Conservation (phyloP, 2,113 vertebrate genomes). For the Isurus oxyrinchus region DNA sequence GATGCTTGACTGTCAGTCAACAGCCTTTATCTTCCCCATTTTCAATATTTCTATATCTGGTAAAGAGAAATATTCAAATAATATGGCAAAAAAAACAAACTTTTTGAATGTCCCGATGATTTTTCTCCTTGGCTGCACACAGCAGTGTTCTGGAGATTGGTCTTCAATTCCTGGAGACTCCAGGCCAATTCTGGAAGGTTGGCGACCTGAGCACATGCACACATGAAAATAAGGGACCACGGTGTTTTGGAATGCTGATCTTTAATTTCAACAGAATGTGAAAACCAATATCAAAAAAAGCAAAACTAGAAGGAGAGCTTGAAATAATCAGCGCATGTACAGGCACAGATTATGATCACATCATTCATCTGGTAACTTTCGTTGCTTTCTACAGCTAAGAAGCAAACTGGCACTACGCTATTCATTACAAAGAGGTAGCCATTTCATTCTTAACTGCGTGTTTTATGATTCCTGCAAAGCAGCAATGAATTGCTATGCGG, state of each 20-base stretch:
- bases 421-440: not conserved
- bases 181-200: too few species aligned
- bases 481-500: not conserved
- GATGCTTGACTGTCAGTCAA: too few species aligned
- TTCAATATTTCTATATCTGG: too few species aligned
- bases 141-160: too few species aligned
- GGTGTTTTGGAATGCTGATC: not conserved
- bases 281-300: not conserved
- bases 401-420: not conserved
- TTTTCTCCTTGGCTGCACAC: too few species aligned
- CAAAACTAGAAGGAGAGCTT: not conserved
- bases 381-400: not conserved
- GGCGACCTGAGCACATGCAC: not conserved
- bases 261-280: not conserved
- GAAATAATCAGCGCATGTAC: not conserved
- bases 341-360: not conserved
- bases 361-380: not conserved
- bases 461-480: not conserved
- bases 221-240: not conserved
- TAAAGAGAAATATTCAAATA: too few species aligned
- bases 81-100: too few species aligned
- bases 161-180: too few species aligned
- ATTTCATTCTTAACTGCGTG: not conserved
- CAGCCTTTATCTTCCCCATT: too few species aligned
- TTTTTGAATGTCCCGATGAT: too few species aligned